phyloP scores from a whole-genome alignment of 1,140 invertebrate genomes.

The Leptinotarsa defecta region DNA sequence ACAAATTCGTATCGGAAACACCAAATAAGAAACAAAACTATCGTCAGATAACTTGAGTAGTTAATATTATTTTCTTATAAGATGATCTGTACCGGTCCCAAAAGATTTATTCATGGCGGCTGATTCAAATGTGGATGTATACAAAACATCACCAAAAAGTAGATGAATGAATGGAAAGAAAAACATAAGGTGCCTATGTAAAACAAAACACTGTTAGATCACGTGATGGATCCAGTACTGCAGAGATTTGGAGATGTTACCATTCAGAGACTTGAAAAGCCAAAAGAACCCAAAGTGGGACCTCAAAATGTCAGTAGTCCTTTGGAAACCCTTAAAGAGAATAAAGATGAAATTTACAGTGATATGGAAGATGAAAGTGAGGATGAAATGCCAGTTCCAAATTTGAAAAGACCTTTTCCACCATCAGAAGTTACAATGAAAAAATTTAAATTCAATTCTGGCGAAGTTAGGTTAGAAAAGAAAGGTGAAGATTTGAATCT shows the following conservation, averaged over 20 bases:
- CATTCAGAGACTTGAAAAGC: slow-evolving; percentile 53
- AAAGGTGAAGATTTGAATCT: slow-evolving; percentile 33
- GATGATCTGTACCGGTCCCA: slow-evolving; percentile 20
- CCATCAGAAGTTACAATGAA: slow-evolving; percentile 40
- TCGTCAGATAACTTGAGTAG: neutral
- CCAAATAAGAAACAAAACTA: neutral
- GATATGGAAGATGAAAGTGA: slow-evolving; percentile 40
- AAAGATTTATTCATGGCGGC: slow-evolving; percentile 29
- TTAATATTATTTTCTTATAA: neutral
- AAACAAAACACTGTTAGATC: neutral
- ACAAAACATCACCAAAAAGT: slow-evolving; percentile 28
- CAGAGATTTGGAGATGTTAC: slow-evolving; percentile 54
- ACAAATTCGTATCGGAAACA: too few relatives aligned
- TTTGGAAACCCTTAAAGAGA: slow-evolving; percentile 39
- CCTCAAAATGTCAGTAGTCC: slow-evolving; percentile 34
- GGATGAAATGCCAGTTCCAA: slow-evolving; percentile 34
- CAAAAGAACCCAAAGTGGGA: slow-evolving; percentile 46
- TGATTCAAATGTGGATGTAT: slow-evolving; percentile 34
- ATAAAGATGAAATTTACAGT: slow-evolving; percentile 38
- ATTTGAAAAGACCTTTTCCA: slow-evolving; percentile 40
- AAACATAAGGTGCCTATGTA: slow-evolving; percentile 6
- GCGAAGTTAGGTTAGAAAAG: slow-evolving; percentile 30
- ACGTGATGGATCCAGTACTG: slow-evolving; percentile 53
- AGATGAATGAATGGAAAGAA: slow-evolving; percentile 7
- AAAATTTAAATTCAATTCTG: slow-evolving; percentile 40